These are phyloP conservation scores for Catocala sponsa DNA, from an alignment of 2,888 invertebrate genomes.

Conservation along the genomic window DNA sequence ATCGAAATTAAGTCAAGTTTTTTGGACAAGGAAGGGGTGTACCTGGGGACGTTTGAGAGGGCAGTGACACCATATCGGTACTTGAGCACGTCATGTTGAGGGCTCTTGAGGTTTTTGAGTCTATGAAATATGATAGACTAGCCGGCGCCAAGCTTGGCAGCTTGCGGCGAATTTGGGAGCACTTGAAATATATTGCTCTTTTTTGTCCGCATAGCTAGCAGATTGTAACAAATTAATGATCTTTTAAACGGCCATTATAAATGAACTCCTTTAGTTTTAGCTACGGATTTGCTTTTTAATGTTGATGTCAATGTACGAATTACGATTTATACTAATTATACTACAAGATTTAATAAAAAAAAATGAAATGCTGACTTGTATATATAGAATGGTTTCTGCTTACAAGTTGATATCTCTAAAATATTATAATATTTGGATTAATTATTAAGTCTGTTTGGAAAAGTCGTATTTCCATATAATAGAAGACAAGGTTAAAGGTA, in stretches of 20 bases:
- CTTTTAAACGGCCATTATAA: not conserved
- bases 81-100: conserved; percentile 57
- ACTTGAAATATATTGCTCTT: conserved; percentile 27
- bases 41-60: conserved; percentile 39
- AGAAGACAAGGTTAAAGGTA: no score
- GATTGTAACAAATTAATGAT: not conserved
- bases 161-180: conserved; percentile 19
- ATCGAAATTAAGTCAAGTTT: conserved; percentile 60
- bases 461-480: no score
- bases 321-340: no score
- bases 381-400: no score
- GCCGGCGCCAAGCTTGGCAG: conserved; percentile 25
- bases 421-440: no score
- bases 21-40: conserved; percentile 49
- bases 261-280: no score
- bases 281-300: no score
- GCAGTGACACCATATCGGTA: conserved; percentile 50
- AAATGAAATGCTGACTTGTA: no score
- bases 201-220: conserved; percentile 16
- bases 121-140: conserved; percentile 31
- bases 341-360: no score
- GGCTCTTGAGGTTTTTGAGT: conserved; percentile 39
- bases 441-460: no score
- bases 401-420: no score
- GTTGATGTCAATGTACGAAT: no score